Base-by-base conservation (phyloP, 2,113 vertebrate species). In the Phycodurus eques region DNA sequence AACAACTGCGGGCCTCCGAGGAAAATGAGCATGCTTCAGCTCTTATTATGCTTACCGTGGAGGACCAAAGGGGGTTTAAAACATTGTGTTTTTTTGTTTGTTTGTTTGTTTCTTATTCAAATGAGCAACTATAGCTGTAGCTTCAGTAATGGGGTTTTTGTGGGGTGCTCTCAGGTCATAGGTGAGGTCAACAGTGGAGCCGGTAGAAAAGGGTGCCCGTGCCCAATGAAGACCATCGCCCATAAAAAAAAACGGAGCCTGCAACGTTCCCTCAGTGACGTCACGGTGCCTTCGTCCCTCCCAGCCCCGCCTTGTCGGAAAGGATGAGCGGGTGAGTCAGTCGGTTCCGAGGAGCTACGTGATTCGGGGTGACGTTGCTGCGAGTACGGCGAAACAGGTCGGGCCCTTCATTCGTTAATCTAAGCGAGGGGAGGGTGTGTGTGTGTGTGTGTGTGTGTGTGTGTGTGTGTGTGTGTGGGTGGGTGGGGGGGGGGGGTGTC, bases 331-430 rank as follows among this genome's bases (percentile, higher is more conserved):
- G 88, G 88, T 83, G 89, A 90, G 91, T 93, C 92, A 91, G 89
- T 94, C 85, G 91, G 91, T 93, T 94, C 85, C 76, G 79, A 84
- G 61, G 80, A 92, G 90, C 87, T 86, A 87, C 87, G 93, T 94
- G 94, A 96, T 95, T 92, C 77, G 31, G 90, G 92, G 91, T 90
- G 94, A 95, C 92, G 70, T 91, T 86, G 90, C 93, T 89, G 92
- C 78, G 81, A 89, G 85, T 90, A 85, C 73, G 73, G 85, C 75
- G 74, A 77, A 88, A 90, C 78, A 87, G 80, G 74, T 79, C 76
- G 31, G 85, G 80, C 78, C 79, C 74, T 88, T 90, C 85, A 75
- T 88, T 92, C 64, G 80, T 92, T 93, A 91, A 93, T 91, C 91
- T 93, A 92, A 92, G 79, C 0, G 85, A 80, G 47, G 71, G 78